Evolutionary conservation across 2,113 vertebrate species (phyloP), one percentile per base, ranked within the genome.

Genomic region (Platichthys stellatus): DNA sequence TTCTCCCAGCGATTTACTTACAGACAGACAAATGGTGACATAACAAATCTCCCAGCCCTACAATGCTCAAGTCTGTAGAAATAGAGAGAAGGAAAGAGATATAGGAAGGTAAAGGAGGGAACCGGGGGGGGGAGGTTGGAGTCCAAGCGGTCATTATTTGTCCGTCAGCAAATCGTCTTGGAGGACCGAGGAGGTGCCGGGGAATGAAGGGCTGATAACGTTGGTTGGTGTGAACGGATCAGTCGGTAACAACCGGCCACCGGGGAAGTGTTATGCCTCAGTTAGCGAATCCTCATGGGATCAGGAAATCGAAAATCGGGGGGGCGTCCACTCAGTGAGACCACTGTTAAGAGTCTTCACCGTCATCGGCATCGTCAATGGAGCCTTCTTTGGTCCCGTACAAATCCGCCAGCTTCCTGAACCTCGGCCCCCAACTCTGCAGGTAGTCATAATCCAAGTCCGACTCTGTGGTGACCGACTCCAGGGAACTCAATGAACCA

Each of bases 391-490:
- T 99, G 95, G 97, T 97, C 93, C 97, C 98, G 71, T 99, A 99
- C 87, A 99, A 96, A 93, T 99, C 98, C 40, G 98, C 98, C 93
- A 99, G 95, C 96, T 96, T 98, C 96, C 96, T 99, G 95, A 99
- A 99, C 62, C 98, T 95, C 63, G 98, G 98, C 90, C 98, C 98
- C 98, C 98, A 99, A 23, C 97, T 98, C 93, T 99, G 97, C 95
- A 99, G 97, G 95, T 99, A 99, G 94, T 99, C 98, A 66, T 99
- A 99, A 95, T 99, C 97, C 95, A 99, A 96, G 92, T 99, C 98
- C 14, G 97, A 98, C 93, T 99, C 98, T 67, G 97, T 99, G 14
- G 97, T 99, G 28, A 97, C 97, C 1, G 98, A 98, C 92, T 99
- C 98, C 78, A 99, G 93, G 20, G 98, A 99, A 90, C 98, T 99